phyloP scores from a whole-genome alignment of 2,113 vertebrate species.

The Colaptes auratus region DNA sequence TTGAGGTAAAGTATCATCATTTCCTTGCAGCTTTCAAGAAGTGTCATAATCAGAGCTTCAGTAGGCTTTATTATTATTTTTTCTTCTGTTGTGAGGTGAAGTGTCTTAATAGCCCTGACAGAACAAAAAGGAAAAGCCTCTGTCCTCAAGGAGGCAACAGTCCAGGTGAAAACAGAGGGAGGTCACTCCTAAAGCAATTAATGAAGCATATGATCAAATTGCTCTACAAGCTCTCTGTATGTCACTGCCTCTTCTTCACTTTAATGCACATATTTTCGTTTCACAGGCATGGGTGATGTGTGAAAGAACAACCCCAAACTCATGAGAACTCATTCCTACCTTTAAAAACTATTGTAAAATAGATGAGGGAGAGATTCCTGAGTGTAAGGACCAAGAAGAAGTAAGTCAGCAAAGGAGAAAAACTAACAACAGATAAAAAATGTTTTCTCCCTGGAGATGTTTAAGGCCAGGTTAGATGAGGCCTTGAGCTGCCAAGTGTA shows the following conservation, averaged over 20 bases:
- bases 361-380: not conserved
- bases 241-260: not conserved
- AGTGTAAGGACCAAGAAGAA: not conserved
- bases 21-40: conserved; percentile 33
- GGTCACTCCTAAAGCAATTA: not conserved
- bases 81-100: not conserved
- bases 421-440: not conserved
- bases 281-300: not conserved
- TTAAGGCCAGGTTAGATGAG: too few species aligned
- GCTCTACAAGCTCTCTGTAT: not conserved
- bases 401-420: not conserved
- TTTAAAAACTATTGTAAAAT: not conserved
- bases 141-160: not conserved
- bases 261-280: not conserved
- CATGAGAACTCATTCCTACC: not conserved
- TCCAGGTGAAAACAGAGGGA: not conserved
- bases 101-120: not conserved
- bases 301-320: not conserved
- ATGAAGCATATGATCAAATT: not conserved
- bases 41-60: conserved; percentile 5
- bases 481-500: too few species aligned
- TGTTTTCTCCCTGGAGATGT: too few species aligned
- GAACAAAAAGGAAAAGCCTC: not conserved
- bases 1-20: conserved; percentile 53
- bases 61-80: too few species aligned